A percentile compares a stretch with the other conserved stretches of the same genome.
Evolutionary conservation across 2,797 vertebrate species (phyloP).

Genomic region (Urosaurus nigricauda): DNA sequence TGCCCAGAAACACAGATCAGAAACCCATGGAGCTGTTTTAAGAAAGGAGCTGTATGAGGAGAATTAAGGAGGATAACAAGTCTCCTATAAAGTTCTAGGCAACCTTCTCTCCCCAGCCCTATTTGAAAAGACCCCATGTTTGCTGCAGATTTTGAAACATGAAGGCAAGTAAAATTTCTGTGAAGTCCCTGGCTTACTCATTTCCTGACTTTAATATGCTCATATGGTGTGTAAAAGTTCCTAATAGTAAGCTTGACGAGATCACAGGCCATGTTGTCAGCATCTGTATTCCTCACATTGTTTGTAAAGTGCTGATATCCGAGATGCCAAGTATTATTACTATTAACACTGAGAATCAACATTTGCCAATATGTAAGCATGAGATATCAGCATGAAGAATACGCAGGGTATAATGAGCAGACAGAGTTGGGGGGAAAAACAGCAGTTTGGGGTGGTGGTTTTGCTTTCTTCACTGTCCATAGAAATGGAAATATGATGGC

Average conservation of each 20-base stretch:
- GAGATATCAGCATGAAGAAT: slow-evolving; percentile 21
- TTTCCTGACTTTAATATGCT: slow-evolving; percentile 71
- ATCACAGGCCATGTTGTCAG: slow-evolving; percentile 72
- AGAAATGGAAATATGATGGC: too few relatives aligned
- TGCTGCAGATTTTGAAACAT: slow-evolving; percentile 64
- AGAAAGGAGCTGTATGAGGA: too few relatives aligned
- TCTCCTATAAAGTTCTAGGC: slow-evolving; percentile 45
- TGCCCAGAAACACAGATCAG: too few relatives aligned
- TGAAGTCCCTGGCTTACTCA: slow-evolving; percentile 62
- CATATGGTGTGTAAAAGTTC: slow-evolving; percentile 71
- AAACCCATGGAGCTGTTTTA: too few relatives aligned
- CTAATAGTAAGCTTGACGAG: slow-evolving; percentile 67
- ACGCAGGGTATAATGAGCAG: slow-evolving; percentile 5
- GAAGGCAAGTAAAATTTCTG: slow-evolving; percentile 59
- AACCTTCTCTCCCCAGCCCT: slow-evolving; percentile 18
- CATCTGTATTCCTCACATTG: slow-evolving; percentile 67
- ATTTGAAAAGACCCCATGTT: slow-evolving; percentile 61
- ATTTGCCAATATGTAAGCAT: slow-evolving; percentile 46
- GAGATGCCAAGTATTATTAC: slow-evolving; percentile 67
- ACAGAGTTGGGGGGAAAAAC: background rate
- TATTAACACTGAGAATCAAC: slow-evolving; percentile 29
- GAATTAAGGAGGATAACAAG: background rate
- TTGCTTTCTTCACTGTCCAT: too few relatives aligned
- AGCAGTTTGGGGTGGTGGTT: background rate
- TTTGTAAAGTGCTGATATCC: slow-evolving; percentile 65